Evolutionary conservation across 2,797 vertebrate species (phyloP).

Genomic region (Phoebastria nigripes): DNA sequence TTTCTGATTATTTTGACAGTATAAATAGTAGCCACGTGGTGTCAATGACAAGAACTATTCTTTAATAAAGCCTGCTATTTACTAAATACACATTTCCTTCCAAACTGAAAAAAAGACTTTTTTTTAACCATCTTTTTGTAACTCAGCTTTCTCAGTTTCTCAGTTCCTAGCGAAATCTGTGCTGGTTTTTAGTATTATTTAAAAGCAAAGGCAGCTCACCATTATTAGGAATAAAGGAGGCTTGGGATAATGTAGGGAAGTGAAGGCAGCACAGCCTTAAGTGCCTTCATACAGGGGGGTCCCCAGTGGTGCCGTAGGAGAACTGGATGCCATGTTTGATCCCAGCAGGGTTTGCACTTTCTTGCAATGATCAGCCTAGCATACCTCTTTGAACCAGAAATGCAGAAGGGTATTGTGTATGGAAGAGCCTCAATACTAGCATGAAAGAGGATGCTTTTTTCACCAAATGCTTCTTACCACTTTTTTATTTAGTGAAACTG

Average conservation of each 20-base stretch:
- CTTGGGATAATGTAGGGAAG: neutral
- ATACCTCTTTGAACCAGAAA: neutral
- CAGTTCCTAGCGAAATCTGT: neutral
- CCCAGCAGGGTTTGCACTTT: neutral
- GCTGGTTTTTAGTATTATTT: neutral
- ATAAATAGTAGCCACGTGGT: neutral
- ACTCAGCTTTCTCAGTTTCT: neutral
- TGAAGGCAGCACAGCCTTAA: neutral
- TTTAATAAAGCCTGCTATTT: neutral
- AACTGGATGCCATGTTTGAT: neutral
- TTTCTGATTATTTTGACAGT: neutral
- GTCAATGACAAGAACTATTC: neutral
- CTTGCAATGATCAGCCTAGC: neutral
- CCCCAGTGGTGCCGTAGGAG: neutral
- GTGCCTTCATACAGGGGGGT: neutral
- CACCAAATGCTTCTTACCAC: neutral
- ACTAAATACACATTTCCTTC: neutral
- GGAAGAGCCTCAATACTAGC: neutral
- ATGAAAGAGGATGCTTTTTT: neutral
- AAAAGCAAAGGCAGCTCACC: neutral
- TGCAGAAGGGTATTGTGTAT: neutral
- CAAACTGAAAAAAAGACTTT: neutral
- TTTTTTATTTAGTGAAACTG: constrained; percentile 63
- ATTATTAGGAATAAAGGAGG: neutral
- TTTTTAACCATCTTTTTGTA: neutral